Base-by-base conservation (phyloP, 1,140 invertebrate genomes). In the Caerostris darwini region DNA sequence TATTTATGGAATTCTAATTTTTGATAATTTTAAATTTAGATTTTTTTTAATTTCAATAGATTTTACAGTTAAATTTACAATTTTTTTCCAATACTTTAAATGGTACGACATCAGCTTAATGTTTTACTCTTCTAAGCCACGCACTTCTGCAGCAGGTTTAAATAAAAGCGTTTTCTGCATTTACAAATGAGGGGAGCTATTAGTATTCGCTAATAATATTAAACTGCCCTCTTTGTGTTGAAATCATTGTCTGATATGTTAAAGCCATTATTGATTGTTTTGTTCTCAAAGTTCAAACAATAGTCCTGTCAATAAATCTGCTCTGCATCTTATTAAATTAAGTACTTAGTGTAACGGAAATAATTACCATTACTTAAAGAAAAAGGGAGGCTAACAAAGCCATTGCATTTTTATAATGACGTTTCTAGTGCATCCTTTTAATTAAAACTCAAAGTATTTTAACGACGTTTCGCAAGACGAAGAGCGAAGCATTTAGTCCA, bases 291-390 rank as follows among this genome's bases (percentile, higher is more conserved):
- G 17, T 5, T 19, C 71, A 77, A 77, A 77, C 71, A 77, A 77
- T 77, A 12, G 14, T 4, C 34, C 34, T 50, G 8, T 71, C 34
- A 34, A 71, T 77, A 77, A 77, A 77, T 77, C 53, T 34, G 34
- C 53, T 77, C 6, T 53, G 53, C 14, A 19, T 77, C 34, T 77
- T 53, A 77, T 77, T 34, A 77, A 77, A 77, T 77, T 77, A 77
- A 77, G 71, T 53, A 53, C 71, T 77, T 77, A 53, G 71, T 77
- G 71, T 34, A 50, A 77, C 71, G 71, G 71, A 77, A 77, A 77
- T 50, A 77, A 77, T 77, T 77, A 50, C 71, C 71, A 77, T 77
- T 77, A 77, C 34, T 53, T 0, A 34, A 50, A 77, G 34, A 77
- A 77, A 77, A 77, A 77, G 19, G 53, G 71, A 77, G 71, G 8